phyloP scores from a whole-genome alignment of 2,888 invertebrate genomes.

The Cerastis rubricosa region DNA sequence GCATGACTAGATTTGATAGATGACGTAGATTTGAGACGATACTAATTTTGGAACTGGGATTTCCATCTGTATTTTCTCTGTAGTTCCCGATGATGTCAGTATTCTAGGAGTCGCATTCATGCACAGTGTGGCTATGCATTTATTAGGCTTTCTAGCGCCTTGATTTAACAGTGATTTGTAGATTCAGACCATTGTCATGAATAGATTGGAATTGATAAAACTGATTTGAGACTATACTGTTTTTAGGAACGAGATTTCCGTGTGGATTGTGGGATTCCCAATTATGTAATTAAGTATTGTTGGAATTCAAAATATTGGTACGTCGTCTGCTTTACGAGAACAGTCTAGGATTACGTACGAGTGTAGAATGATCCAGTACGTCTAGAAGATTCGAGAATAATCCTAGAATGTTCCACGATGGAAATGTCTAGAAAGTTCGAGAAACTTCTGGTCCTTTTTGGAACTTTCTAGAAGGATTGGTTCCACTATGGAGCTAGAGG shows the following conservation, averaged over 20 bases:
- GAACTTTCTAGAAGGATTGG: too few species aligned
- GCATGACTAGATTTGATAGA: constrained; percentile 16
- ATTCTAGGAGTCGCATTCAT: neutral
- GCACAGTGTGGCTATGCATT: neutral
- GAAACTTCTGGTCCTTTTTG: too few species aligned
- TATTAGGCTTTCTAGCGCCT: neutral
- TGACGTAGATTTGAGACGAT: constrained; percentile 9
- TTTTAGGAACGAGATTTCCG: neutral
- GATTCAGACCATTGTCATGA: neutral
- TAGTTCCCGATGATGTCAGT: neutral
- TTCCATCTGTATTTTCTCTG: neutral
- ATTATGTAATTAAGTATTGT: neutral
- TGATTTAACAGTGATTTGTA: neutral
- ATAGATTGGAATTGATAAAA: neutral
- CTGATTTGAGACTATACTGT: neutral
- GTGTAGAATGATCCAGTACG: too few species aligned
- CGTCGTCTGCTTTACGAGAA: too few species aligned
- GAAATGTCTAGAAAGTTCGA: too few species aligned
- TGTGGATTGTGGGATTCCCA: neutral
- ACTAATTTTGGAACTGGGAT: neutral
- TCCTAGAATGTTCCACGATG: too few species aligned
- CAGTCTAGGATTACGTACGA: too few species aligned
- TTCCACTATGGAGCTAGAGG: too few species aligned
- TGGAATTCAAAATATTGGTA: neutral
- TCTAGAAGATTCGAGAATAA: too few species aligned